A percentile compares a stretch with the other conserved stretches of the same genome.
These are phyloP conservation scores for Menidia beryllina DNA, from an alignment of 2,113 vertebrate genomes.

Conservation along the genomic window DNA sequence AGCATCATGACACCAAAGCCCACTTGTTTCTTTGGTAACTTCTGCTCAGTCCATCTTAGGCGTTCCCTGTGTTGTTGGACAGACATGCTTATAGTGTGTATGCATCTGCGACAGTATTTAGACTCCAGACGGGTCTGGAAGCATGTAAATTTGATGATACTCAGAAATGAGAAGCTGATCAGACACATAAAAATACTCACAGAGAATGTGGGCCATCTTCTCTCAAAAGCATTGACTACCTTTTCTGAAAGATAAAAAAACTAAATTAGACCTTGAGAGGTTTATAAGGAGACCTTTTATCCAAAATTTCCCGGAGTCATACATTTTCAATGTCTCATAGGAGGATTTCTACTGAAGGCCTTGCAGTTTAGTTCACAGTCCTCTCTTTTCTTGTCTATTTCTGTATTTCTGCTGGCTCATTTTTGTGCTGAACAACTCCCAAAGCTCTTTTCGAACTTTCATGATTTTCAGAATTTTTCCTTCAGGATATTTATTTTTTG, in stretches of 20 bases:
- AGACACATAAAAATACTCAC: not conserved
- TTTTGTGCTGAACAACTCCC: no score
- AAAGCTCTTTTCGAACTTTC: not conserved
- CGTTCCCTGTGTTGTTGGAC: not conserved
- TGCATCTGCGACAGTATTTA: no score
- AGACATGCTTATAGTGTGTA: no score
- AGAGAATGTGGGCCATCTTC: not conserved
- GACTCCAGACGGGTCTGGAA: not conserved
- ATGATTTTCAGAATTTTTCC: not conserved
- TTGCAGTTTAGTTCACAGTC: not conserved
- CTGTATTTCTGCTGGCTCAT: no score
- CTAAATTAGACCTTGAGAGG: not conserved
- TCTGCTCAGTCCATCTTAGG: not conserved
- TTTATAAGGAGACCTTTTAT: slow-evolving; percentile 9
- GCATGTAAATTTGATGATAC: not conserved
- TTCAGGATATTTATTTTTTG: slow-evolving; percentile 41
- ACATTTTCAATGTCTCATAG: not conserved
- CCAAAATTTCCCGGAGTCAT: not conserved
- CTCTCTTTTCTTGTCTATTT: no score
- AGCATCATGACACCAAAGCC: not conserved
- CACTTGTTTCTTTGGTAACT: no score
- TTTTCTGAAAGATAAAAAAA: not conserved
- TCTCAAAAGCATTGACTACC: not conserved
- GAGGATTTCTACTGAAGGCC: not conserved
- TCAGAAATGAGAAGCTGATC: not conserved